Evolutionary conservation across 2,888 invertebrate species (phyloP), one percentile per base, ranked within the genome.

Genomic region (Shargacucullia verbasci): DNA sequence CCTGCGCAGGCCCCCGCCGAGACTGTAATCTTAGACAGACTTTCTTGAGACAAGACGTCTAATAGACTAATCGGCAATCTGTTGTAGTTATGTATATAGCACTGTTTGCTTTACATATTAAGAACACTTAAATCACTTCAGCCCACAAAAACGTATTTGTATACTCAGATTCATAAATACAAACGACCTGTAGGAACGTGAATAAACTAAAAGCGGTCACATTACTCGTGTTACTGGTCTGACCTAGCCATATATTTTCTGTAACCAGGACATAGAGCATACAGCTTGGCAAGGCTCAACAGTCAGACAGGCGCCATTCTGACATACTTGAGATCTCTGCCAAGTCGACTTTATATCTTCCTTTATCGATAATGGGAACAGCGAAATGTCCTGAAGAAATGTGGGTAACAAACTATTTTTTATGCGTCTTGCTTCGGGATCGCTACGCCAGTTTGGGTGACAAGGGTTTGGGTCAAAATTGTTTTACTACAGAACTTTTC

Each of bases 281-380:
- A 63, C 73, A 72, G 79, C 67, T 82, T 85, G 83, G 83, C 88
- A 80, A 78, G 72, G 73, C 67, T 74, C 68, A 45, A 64, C 44
- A 78, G 78, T 48, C 80, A 76, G 75, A 76, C 77, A 68, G 89
- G 87, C 89, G 89, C 89, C 90, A 53, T 55, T 49, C 58, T 78
- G 85, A 78, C 86, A 84, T 62, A 87, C 78, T 87, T 85, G 70
- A 79, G 70, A 73, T 71, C 76, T 72, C 73, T 89, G 90, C 90
- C 90, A 90, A 90, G 72, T 80, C 53, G 67, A 71, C 68, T 68
- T 67, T 66, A 73, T 59, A 54, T 50, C 15, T 64, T 69, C 58
- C 57, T 70, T 63, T 71, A 81, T 80, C 58, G 78, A 73, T 76
- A 66, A 67, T 43, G 61, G 50, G 25, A 15, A 11, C 14, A 56